Base-by-base conservation (phyloP, 2,797 vertebrate genomes). In the Brachymystax lenok region DNA sequence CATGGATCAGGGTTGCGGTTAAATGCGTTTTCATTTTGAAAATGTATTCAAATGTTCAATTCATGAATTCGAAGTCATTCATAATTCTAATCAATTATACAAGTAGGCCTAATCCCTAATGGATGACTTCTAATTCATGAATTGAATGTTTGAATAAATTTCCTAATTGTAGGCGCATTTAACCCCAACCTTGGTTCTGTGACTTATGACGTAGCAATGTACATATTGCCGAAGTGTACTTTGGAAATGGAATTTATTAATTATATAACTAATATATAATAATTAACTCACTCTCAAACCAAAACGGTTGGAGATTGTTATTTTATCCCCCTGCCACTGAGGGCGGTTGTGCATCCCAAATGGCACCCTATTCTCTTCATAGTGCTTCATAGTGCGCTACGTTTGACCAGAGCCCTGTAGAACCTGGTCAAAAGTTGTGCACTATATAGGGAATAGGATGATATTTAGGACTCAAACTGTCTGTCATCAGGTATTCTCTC, bases 401-500 rank as follows among this genome's bases (percentile, higher is more conserved):
- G 1, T 61, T 61, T 21, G 21, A 61, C 56, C n/a, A 61, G n/a
- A 61, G 56, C 10, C 59, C 59, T 61, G 3, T 61, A 10, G 59
- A 12, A 21, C 21, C 10, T 61, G 21, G 8, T 61, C 59, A 24
- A 21, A 61, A 12, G 59, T 61, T 21, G 24, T 24, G 24, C 21
- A 63, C 21, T 24, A 12, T 63, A 27, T 10, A 63, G 10, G 10
- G 59, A 13, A 63, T 24, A 19, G 59, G 69, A n/a, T 13, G 56
- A 59, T 54, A 54, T 89, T 4, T 63, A 3, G 21, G 21, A 63
- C 59, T 63, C 59, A 27, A n/a, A 24, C 21, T 21, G 59, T 63
- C 24, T 59, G 17, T 21, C 88, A 92, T 93, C 90, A 91, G 74
- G 75, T 76, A 92, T 92, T 93, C 92, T 91, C 85, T 93, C 75